These are phyloP conservation scores for Villa cingulata DNA, from an alignment of 2,888 invertebrate genomes.

Conservation along the genomic window DNA sequence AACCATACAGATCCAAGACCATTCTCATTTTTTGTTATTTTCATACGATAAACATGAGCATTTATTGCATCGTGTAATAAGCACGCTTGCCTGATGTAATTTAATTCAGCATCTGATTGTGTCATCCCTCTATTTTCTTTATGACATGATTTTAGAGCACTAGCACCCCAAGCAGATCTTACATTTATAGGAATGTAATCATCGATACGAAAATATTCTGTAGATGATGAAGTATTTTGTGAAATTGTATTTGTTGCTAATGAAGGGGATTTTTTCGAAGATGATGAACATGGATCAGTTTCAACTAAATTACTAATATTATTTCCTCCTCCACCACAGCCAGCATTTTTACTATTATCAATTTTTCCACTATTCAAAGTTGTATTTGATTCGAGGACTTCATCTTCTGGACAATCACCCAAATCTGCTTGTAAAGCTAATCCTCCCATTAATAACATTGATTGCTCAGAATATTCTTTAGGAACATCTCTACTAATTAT, in stretches of 20 bases:
- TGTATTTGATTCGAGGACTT: conserved; percentile 4
- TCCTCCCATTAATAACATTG: conserved; percentile 69
- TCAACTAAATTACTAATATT: conserved; percentile 1
- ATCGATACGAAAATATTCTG: conserved; percentile 61
- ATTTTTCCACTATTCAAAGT: not conserved
- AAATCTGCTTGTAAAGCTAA: conserved; percentile 86
- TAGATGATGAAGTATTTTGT: not conserved
- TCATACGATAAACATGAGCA: conserved; percentile 74
- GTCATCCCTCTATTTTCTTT: conserved; percentile 67
- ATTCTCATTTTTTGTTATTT: conserved; percentile 58
- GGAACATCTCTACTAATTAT: conserved; percentile 51
- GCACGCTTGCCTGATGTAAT: conserved; percentile 83
- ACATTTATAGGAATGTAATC: conserved; percentile 68
- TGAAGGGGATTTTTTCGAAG: conserved; percentile 17
- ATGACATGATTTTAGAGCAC: conserved; percentile 57
- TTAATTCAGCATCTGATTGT: conserved; percentile 66
- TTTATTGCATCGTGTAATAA: conserved; percentile 72
- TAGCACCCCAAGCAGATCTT: conserved; percentile 40
- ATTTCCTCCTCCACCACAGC: conserved; percentile 3
- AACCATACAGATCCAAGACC: conserved; percentile 72
- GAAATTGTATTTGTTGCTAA: conserved; percentile 22
- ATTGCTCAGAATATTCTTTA: conserved; percentile 42
- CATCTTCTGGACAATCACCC: conserved; percentile 57
- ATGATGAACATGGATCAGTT: conserved; percentile 4
- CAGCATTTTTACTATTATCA: not conserved